phyloP scores from a whole-genome alignment of 2,113 vertebrate genomes.

The Psilopogon haemacephalus region DNA sequence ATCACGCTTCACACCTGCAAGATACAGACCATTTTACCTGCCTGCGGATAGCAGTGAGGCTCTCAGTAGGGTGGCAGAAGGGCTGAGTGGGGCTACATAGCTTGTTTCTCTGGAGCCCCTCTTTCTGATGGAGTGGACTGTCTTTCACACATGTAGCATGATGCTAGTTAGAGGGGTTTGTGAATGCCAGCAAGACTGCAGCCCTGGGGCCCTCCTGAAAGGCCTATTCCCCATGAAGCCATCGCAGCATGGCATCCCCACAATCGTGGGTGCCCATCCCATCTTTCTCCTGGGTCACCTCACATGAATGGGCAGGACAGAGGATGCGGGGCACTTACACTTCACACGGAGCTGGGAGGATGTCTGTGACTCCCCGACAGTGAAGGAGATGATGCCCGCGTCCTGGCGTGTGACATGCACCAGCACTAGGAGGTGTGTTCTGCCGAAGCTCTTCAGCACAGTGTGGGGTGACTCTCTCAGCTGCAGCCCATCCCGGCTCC shows the following conservation, averaged over 20 bases:
- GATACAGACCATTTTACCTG: neutral
- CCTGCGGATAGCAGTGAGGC: rapidly evolving
- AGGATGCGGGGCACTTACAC: constrained; percentile 73
- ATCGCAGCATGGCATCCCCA: rapidly evolving
- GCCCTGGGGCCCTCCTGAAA: neutral
- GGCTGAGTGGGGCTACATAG: neutral
- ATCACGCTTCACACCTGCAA: constrained; percentile 82
- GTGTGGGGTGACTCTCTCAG: constrained; percentile 82
- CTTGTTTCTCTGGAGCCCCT: neutral
- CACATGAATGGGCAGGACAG: neutral
- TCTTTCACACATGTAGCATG: neutral
- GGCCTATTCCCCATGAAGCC: neutral
- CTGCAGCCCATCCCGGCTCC: constrained; percentile 88
- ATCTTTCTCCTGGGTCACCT: neutral
- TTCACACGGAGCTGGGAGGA: constrained; percentile 93
- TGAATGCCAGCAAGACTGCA: neutral
- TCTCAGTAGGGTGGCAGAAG: rapidly evolving
- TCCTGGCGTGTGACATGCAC: constrained; percentile 91
- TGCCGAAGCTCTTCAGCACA: constrained; percentile 90
- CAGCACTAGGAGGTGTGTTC: constrained; percentile 92
- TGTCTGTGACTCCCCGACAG: constrained; percentile 86
- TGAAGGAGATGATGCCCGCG: constrained; percentile 87
- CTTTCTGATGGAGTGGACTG: neutral
- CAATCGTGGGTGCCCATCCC: neutral
- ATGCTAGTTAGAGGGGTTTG: neutral